These are phyloP conservation scores for Acanthopagrus latus DNA, from an alignment of 2,797 vertebrate species.

Conservation along the genomic window DNA sequence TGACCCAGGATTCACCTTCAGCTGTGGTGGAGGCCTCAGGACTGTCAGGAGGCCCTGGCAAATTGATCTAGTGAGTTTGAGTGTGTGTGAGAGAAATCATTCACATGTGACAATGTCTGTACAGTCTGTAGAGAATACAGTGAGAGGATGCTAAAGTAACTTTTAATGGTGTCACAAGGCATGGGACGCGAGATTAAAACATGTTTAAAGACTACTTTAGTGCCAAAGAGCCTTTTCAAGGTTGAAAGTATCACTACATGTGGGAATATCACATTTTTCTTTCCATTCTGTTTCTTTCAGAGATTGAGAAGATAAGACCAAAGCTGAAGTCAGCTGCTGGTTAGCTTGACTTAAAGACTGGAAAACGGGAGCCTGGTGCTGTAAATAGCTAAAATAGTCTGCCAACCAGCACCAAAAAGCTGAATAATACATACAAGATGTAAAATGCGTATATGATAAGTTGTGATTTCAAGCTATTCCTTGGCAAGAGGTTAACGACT, in stretches of 20 bases:
- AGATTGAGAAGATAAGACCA: too few relatives aligned
- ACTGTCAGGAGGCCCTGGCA: conserved; percentile 10
- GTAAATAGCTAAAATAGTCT: too few relatives aligned
- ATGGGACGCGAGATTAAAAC: background rate
- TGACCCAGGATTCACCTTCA: conserved; percentile 39
- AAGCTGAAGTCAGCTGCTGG: too few relatives aligned
- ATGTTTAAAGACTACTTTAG: background rate
- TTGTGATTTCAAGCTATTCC: too few relatives aligned
- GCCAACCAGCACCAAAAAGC: too few relatives aligned
- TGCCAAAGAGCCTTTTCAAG: background rate
- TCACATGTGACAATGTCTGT: conserved; percentile 8
- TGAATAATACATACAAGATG: too few relatives aligned
- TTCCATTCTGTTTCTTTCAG: too few relatives aligned
- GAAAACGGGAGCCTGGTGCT: too few relatives aligned
- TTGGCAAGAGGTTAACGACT: too few relatives aligned
- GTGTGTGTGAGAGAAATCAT: background rate
- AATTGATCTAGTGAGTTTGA: conserved; percentile 8
- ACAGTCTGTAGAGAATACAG: background rate
- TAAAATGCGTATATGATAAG: too few relatives aligned
- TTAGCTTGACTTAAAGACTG: too few relatives aligned
- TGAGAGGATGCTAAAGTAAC: background rate
- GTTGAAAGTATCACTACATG: background rate
- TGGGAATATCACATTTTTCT: background rate
- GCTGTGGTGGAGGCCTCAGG: conserved; percentile 12
- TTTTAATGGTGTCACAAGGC: background rate